phyloP scores from a whole-genome alignment of 1,140 invertebrate genomes.

The Ooceraea biroi region DNA sequence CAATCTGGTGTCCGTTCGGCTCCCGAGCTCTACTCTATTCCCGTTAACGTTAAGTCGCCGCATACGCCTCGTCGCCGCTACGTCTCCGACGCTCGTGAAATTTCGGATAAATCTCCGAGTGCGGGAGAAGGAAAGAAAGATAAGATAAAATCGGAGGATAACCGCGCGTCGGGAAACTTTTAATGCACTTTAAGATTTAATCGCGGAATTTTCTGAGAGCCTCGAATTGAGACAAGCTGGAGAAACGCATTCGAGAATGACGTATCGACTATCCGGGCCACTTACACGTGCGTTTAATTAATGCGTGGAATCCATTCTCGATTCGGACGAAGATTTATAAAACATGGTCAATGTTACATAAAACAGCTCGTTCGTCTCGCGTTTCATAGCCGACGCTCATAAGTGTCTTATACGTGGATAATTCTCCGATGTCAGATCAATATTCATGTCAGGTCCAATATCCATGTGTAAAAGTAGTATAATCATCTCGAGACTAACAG shows the following conservation, averaged over 20 bases:
- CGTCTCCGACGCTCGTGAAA: not conserved
- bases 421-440: not conserved
- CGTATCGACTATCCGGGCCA: not conserved
- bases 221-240: not conserved
- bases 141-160: not conserved
- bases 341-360: constrained; percentile 13
- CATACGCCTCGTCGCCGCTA: constrained; percentile 56
- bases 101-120: not conserved
- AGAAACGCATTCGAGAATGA: not conserved
- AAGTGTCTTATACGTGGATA: not conserved
- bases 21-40: constrained; percentile 52
- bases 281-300: not conserved
- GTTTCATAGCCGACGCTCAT: not conserved
- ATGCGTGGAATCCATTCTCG: not conserved
- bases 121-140: not conserved
- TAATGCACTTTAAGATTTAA: not conserved
- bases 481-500: not conserved
- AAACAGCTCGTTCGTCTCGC: not conserved
- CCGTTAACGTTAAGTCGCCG: constrained; percentile 74
- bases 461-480: not conserved
- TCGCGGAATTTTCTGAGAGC: not conserved
- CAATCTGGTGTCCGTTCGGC: constrained; percentile 65
- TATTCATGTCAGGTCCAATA: too few relatives aligned
- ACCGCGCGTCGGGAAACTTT: not conserved
- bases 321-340: constrained; percentile 4